phyloP scores from a whole-genome alignment of 1,140 invertebrate genomes.

The Neelides sp. region DNA sequence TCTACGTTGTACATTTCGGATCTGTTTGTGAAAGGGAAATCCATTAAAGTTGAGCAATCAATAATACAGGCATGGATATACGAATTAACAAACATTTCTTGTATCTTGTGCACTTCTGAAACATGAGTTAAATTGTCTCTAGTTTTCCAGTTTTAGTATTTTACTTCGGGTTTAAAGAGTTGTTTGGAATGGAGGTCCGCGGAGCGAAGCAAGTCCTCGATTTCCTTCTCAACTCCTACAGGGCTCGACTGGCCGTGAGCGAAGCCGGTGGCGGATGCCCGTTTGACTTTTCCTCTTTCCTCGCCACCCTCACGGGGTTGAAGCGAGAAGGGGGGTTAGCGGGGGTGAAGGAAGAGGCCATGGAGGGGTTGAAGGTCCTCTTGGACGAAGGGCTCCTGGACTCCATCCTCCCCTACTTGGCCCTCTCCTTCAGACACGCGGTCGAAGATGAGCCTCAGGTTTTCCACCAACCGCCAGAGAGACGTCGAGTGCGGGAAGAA shows the following conservation, averaged over 20 bases:
- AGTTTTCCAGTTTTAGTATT: too few species aligned
- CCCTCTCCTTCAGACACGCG: constrained; percentile 33
- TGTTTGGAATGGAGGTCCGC: constrained; percentile 15
- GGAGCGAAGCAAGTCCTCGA: constrained; percentile 24
- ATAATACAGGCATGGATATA: too few species aligned
- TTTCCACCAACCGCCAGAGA: constrained; percentile 37
- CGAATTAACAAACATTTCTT: too few species aligned
- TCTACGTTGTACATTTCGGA: too few species aligned
- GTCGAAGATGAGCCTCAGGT: constrained; percentile 63
- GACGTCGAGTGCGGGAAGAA: constrained; percentile 6
- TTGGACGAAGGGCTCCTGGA: constrained; percentile 32
- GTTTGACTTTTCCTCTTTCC: constrained; percentile 23
- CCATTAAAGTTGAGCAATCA: too few species aligned
- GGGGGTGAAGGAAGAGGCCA: constrained; percentile 1
- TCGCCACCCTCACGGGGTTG: constrained; percentile 17
- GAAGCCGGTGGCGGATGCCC: constrained; percentile 7
- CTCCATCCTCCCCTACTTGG: constrained; percentile 32
- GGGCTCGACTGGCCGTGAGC: constrained; percentile 20
- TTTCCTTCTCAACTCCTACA: constrained; percentile 24
- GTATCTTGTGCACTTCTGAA: too few species aligned
- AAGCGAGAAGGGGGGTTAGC: neutral
- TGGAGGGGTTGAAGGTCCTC: constrained; percentile 17
- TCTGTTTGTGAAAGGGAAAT: too few species aligned
- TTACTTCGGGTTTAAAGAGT: too few species aligned
- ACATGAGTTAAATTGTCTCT: too few species aligned